Evolutionary conservation across 1,140 invertebrate species (phyloP), one percentile per base, ranked within the genome.

Genomic region (Manduca sexta): DNA sequence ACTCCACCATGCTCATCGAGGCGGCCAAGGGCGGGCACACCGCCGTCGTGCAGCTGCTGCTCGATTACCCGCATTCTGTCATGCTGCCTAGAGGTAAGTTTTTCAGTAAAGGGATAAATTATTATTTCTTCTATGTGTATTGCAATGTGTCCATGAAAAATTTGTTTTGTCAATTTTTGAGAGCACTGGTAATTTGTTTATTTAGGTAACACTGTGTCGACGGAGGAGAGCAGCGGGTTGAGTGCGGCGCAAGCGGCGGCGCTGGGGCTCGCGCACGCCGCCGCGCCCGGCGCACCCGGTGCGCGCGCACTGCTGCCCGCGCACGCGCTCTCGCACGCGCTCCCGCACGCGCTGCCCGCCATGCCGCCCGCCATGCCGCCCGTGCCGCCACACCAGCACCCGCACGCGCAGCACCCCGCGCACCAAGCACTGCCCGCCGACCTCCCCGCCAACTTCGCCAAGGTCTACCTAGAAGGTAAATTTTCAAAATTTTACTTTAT

Each of bases 1-100:
- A 98, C 80, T 98, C 96, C 34, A 99, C 97, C 26, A 99, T 98
- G 94, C 88, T 99, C 48, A 98, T 99, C 60, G 98, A 99, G 86
- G 98, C 98, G 29, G 95, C 97, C 10, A 98, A 98, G 86, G 97
- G 97, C 42, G 98, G 98, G 0, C 97, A 99, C 81, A 98, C 96
- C 0, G 92, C 91, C 59, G 97, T 99, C 49, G 98, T 99, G 15
- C 95, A 98, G 83, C 84, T 98, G 50, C 86, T 99, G 40, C 89
- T 99, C 43, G 97, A 99, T 79, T 99, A 95, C 88, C 96, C 96
- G 15, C 95, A 95, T 80, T 93, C 92, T 60, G 90, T 95, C 72
- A 90, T 93, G 87, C 87, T 91, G 86, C 86, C 88, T 6, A 72
- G 80, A 64, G 73, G 74, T 69, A 40, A 11, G 8, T 43, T n/a